Evolutionary conservation across 1,140 invertebrate genomes (phyloP).

Genomic region (Eueides isabella): DNA sequence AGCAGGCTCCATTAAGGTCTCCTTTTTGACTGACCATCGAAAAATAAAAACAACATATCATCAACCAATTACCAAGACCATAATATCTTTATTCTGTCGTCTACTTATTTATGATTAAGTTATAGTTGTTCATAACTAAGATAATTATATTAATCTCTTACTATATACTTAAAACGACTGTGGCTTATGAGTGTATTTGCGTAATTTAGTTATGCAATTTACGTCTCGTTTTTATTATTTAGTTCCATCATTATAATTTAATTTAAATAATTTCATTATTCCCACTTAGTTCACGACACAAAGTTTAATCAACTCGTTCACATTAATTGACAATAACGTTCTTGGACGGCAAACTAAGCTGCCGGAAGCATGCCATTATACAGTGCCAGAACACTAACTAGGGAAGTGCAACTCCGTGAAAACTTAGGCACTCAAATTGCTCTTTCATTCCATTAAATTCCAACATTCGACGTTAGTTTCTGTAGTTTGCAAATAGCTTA

Average conservation of each 20-base stretch:
- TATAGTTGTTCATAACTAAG: too few species aligned
- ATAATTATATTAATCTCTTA: too few species aligned
- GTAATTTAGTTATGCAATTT: too few species aligned
- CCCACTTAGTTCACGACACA: background rate
- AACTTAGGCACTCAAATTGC: constrained; percentile 14
- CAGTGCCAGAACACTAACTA: background rate
- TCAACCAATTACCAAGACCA: background rate
- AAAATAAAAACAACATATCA: background rate
- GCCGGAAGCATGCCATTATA: constrained; percentile 16
- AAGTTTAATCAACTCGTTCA: constrained; percentile 16
- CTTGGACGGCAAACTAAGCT: constrained; percentile 15
- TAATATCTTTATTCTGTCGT: too few species aligned
- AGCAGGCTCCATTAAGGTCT: background rate
- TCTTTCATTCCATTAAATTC: constrained; percentile 22
- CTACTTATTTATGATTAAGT: too few species aligned
- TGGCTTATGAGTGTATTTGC: too few species aligned
- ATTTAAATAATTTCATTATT: background rate
- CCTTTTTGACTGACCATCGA: background rate
- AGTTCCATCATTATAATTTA: background rate
- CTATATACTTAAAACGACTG: too few species aligned
- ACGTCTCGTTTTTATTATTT: too few species aligned
- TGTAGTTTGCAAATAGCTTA: background rate
- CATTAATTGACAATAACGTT: constrained; percentile 14
- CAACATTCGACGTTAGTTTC: background rate
- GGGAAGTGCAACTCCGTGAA: constrained; percentile 6